phyloP scores from a whole-genome alignment of 2,888 invertebrate genomes.

The Camponotus fellah region DNA sequence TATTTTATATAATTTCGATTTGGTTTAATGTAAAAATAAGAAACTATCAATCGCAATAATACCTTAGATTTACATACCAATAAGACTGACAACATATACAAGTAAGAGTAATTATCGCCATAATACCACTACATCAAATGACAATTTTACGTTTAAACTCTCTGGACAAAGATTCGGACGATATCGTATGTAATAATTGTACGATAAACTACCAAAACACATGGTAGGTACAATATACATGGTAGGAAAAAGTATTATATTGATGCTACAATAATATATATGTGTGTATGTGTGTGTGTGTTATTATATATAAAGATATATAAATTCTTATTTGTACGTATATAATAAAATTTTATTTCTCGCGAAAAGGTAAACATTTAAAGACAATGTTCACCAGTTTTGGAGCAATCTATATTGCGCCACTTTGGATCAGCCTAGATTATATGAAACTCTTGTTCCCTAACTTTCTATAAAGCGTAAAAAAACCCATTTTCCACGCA shows the following conservation, averaged over 20 bases:
- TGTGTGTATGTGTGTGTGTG: too few species aligned
- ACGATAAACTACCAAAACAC: not conserved
- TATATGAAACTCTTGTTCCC: not conserved
- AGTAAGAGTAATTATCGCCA: not conserved
- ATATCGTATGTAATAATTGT: conserved; percentile 20
- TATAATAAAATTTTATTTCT: conserved; percentile 7
- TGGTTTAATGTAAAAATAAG: not conserved
- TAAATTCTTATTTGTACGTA: conserved; percentile 3
- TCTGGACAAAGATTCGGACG: conserved; percentile 21
- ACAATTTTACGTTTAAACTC: conserved; percentile 23
- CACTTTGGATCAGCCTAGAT: not conserved
- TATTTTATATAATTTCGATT: conserved; percentile 23
- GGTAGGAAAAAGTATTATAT: not conserved
- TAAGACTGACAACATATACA: conserved; percentile 14
- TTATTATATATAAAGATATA: conserved; percentile 17
- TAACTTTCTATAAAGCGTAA: not conserved
- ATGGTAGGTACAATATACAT: not conserved
- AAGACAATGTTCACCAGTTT: not conserved
- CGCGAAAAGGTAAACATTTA: not conserved
- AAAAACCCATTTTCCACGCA: conserved; percentile 18
- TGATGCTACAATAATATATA: not conserved
- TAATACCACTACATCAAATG: conserved; percentile 7
- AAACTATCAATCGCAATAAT: not conserved
- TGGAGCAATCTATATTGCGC: not conserved
- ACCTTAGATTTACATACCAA: conserved; percentile 2